Base-by-base conservation (phyloP, 2,888 invertebrate genomes). In the Psylliodes chrysocephalus region DNA sequence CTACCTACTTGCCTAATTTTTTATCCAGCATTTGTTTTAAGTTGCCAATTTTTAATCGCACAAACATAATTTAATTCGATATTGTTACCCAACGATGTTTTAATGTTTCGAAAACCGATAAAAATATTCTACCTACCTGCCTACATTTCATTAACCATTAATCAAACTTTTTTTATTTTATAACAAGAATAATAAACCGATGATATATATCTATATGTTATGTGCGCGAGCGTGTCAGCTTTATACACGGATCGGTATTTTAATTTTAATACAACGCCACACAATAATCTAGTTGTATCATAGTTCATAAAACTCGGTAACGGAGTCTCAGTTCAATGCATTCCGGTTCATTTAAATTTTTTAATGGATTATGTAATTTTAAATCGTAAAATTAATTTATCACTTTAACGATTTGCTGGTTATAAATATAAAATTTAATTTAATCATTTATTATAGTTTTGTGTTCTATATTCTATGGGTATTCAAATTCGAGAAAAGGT, bases 321-420 rank as follows among this genome's bases (percentile, higher is more conserved):
- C 42, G 42, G n/a, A n/a, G 42, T 40, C 15, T 1, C 42, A 14
- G 17, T 40, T 40, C n/a, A 40, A 40, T 40, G 42, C 10, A 40
- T 14, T 40, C 42, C 14, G n/a, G n/a, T 14, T 40, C 10, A 40
- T 40, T 40, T 40, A 40, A 40, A 40, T 40, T 40, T 40, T 40
- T 40, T 40, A 40, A 40, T 40, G 14, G 42, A 40, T 40, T 40
- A 40, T 40, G 42, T 40, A 40, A 40, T 40, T 40, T 40, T 40
- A 10, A 40, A 14, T 14, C 10, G 42, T 40, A 40, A 40, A 40
- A 40, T 40, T 40, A 40, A 40, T 40, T 40, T 40, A 40, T 40
- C 14, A 15, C 42, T 40, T 14, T 40, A 12, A 5, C 14, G 14
- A 15, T 40, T 40, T 40, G 14, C 17, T 8, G 42, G 3, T 17